A percentile compares a stretch with the other conserved stretches of the same genome.
These are phyloP conservation scores for Peucedramus taeniatus DNA, from an alignment of 2,113 vertebrate species.

Conservation along the genomic window DNA sequence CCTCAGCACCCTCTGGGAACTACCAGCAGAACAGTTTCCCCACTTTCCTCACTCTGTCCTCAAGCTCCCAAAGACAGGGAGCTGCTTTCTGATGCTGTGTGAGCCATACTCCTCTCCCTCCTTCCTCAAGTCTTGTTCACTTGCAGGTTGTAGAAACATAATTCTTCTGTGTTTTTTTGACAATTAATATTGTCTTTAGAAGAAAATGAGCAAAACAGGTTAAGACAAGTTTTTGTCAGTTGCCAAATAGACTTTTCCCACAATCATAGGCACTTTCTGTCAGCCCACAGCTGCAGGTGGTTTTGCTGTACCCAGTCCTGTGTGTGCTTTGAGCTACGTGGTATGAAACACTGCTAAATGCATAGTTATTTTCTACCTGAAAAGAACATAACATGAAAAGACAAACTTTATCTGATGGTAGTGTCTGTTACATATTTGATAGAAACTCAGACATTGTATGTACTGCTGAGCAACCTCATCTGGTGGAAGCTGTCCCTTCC, in stretches of 20 bases:
- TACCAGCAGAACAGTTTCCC: background rate
- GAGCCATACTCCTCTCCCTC: accelerated
- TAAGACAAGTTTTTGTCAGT: background rate
- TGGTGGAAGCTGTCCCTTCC: background rate
- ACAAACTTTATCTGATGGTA: background rate
- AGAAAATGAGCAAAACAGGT: background rate
- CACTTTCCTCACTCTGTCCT: background rate
- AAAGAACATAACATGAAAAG: background rate
- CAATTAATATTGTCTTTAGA: background rate
- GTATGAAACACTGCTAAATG: background rate
- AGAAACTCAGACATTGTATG: background rate
- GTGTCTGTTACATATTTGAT: background rate
- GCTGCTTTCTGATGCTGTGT: accelerated
- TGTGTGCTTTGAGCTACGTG: background rate
- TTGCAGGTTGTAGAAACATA: background rate
- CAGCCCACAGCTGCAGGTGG: background rate
- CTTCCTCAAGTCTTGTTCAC: background rate
- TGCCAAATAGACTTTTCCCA: background rate
- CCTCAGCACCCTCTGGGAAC: too few relatives aligned
- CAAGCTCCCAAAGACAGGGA: background rate
- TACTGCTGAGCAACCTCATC: background rate
- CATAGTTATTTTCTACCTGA: background rate
- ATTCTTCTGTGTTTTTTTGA: background rate
- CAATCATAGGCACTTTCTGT: background rate
- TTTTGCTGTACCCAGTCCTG: background rate